Percentiles rank a stretch among this genome's conserved stretches.
phyloP scores from a whole-genome alignment of 2,113 vertebrate genomes.

The Cephalophus harveyi region DNA sequence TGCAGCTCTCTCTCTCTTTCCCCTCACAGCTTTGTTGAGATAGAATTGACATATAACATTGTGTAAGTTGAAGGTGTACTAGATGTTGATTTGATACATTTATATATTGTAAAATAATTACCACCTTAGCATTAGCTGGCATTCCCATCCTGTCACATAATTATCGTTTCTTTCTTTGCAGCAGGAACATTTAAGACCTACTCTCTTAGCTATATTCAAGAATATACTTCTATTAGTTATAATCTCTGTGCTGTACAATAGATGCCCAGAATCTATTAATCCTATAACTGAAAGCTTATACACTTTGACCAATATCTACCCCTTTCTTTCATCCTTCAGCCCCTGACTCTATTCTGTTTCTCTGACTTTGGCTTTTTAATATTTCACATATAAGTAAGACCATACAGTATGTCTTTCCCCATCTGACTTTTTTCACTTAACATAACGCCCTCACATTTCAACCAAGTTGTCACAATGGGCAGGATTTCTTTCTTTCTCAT shows the following conservation, averaged over 20 bases:
- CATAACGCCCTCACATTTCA: neutral
- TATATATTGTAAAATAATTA: neutral
- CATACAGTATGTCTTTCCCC: neutral
- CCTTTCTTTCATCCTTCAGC: neutral
- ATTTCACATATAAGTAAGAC: neutral
- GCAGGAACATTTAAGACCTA: neutral
- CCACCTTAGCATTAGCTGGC: neutral
- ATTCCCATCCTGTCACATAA: neutral
- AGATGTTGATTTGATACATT: neutral
- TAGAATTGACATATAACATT: neutral
- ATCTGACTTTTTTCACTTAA: neutral
- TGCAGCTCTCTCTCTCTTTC: no score
- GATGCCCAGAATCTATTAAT: neutral
- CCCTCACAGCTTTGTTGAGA: neutral
- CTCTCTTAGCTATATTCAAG: neutral
- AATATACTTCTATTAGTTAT: neutral
- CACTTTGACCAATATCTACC: neutral
- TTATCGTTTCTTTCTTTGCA: neutral
- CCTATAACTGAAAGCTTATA: neutral
- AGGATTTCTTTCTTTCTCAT: neutral
- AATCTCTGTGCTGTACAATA: neutral
- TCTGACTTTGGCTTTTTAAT: neutral
- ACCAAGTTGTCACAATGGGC: neutral
- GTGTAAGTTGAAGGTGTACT: neutral
- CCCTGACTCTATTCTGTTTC: neutral